Evolutionary conservation across 2,113 vertebrate species (phyloP), one percentile per base, ranked within the genome.

Genomic region (Nanger granti): DNA sequence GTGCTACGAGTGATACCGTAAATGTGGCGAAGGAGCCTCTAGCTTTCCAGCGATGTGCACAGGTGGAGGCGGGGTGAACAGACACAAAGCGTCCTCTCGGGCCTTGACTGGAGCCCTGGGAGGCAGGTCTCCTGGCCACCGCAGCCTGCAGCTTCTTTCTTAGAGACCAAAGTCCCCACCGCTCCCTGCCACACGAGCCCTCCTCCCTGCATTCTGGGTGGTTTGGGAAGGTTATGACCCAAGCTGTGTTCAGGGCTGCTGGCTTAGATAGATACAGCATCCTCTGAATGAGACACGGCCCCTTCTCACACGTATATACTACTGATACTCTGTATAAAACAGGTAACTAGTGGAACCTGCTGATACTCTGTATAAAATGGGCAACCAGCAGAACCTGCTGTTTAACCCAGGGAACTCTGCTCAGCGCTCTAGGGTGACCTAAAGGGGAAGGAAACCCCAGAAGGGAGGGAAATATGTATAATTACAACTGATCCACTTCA

Each of bases 181-280:
- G 0, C 3, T 22, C 52, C 34, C 18, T 7, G 79, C 34, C 34
- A 26, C 17, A 10, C 0, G 5, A n/a, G 8, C 11, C 9, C 8
- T 8, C 47, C 28, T 18, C 8, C 54, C 15, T 22, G 44, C 49
- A 17, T 37, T 64, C 87, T 37, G 29, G 59, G 20, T 26, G 6
- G 10, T 31, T n/a, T 14, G 64, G 11, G 44, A 13, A 44, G 73
- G 17, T 24, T 44, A 28, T 8, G 2, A 20, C 18, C 41, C 26
- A 3, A 52, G 12, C 55, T 29, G 5, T 11, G 6, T 26, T n/a
- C 79, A 9, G 80, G 37, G 69, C 17, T 10, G 6, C 31, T 41
- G 54, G 31, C 54, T n/a, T 24, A 55, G 86, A 10, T 0, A 29
- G 41, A 37, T 6, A 41, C 8, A 6, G 8, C 8, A 0, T 12